Percentiles rank a stretch among this genome's conserved stretches.
Evolutionary conservation across 2,113 vertebrate genomes (phyloP).

Genomic region (Lepidothrix coronata): DNA sequence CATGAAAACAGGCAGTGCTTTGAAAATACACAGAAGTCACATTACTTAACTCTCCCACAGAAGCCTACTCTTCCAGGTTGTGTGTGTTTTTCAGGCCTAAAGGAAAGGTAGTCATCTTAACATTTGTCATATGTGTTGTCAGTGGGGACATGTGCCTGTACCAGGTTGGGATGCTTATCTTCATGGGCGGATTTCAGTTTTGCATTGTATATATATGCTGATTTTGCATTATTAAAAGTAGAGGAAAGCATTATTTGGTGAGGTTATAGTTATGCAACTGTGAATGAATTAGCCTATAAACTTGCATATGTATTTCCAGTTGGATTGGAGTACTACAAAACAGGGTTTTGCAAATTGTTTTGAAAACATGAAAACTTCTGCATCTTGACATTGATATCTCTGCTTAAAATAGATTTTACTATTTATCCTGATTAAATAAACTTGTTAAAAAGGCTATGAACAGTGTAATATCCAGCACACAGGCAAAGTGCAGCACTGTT

Average conservation of each 20-base stretch:
- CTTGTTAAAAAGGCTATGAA: background rate
- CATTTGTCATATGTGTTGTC: background rate
- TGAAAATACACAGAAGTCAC: background rate
- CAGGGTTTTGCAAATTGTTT: background rate
- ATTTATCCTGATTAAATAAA: background rate
- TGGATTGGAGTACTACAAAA: background rate
- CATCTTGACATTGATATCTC: background rate
- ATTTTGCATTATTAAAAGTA: background rate
- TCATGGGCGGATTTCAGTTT: background rate
- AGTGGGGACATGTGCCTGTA: background rate
- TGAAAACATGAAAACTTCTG: background rate
- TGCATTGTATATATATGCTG: background rate
- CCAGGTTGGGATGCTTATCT: background rate
- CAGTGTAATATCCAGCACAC: background rate
- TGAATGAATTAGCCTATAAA: background rate
- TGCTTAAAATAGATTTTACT: background rate
- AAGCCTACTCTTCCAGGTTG: background rate
- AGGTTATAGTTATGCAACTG: background rate
- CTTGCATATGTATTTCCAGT: background rate
- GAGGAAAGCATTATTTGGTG: accelerated
- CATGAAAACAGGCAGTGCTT: background rate
- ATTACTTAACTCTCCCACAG: background rate
- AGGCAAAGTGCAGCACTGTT: background rate
- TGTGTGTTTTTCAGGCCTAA: background rate
- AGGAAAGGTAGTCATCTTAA: background rate